A percentile compares a stretch with the other conserved stretches of the same genome.
phyloP scores from a whole-genome alignment of 2,113 vertebrate species.

The Cyprinodon brontotheroides region DNA sequence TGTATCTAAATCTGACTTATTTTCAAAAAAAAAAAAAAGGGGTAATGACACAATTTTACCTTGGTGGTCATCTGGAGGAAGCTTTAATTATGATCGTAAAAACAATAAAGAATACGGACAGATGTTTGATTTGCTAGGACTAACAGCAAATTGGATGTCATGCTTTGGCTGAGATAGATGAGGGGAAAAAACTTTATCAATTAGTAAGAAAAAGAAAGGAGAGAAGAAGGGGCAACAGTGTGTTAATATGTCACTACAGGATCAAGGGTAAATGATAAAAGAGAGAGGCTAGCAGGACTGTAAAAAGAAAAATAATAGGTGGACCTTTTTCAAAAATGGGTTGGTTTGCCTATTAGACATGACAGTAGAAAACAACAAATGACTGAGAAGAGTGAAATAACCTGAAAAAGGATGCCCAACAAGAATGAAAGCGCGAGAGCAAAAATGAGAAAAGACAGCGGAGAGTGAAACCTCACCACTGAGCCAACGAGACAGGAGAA shows the following conservation, averaged over 20 bases:
- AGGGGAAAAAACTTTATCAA: slow-evolving; percentile 24
- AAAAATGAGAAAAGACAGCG: slow-evolving; percentile 36
- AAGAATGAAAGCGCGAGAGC: slow-evolving; percentile 38
- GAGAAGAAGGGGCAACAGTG: slow-evolving; percentile 16
- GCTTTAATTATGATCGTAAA: too few relatives aligned
- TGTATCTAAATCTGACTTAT: background rate
- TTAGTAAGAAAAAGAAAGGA: slow-evolving; percentile 14
- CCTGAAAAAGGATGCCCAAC: slow-evolving; percentile 21
- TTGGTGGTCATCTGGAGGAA: too few relatives aligned
- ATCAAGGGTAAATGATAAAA: slow-evolving; percentile 27
- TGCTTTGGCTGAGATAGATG: slow-evolving; percentile 38
- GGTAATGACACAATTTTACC: background rate
- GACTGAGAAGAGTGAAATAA: slow-evolving; percentile 7
- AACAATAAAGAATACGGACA: slow-evolving; percentile 5
- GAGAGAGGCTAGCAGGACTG: slow-evolving; percentile 5
- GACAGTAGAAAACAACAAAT: slow-evolving; percentile 31
- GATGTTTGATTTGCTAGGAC: slow-evolving; percentile 34
- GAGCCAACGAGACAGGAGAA: slow-evolving; percentile 62
- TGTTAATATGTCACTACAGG: background rate
- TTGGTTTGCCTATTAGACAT: slow-evolving; percentile 26
- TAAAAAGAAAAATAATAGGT: slow-evolving; percentile 28
- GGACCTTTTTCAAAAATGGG: slow-evolving; percentile 29
- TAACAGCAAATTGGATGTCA: slow-evolving; percentile 30
- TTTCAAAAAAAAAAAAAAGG: slow-evolving; percentile 6
- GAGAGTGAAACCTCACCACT: slow-evolving; percentile 62